Base-by-base conservation (phyloP, 2,113 vertebrate species). In the Xyliphius kryptos region DNA sequence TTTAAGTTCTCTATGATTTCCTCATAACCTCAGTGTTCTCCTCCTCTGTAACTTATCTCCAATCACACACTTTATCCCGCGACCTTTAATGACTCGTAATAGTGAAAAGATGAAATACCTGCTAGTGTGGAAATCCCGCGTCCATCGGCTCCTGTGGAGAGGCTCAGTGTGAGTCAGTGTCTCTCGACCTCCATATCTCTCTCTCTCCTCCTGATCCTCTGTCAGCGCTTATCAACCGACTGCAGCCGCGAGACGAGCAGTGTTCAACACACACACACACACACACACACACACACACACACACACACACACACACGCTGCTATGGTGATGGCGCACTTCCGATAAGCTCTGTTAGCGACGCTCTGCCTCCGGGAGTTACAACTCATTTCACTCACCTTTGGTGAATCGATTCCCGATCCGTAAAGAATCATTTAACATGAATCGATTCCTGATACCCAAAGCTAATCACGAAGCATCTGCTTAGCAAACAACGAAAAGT, bases 181-280 rank as follows among this genome's bases (percentile, higher is more conserved):
- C 72, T 71, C 67, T 76, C 73, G 62, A 13, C 54, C 47, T 49
- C 70, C 73, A 76, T 86, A 82, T 85, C 85, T 63, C 68, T 32
- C 26, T 32, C 26, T 17, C 50, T 56, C 60, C 68, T 73, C 74
- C 79, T 20, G 74, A 51, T 70, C 57, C 37, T 54, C 61, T 60
- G 74, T 65, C 67, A 80, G 56, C 71, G 73, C 55, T 79, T 73
- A 78, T 80, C 81, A 64, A 57, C 74, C 73, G 82, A 84, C 83
- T 82, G 77, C 76, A 73, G 38, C 17, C 22, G n/a, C n/a, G 47
- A 16, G 47, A 70, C 69, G 65, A 32, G 14, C 26, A 47, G 41
- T 46, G 56, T 32, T 58, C 14, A 54, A 59, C 60, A 21, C 41
- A 48, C 47, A 44, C 19, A 36, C 67, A 55, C 70, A 46, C 61